A percentile compares a stretch with the other conserved stretches of the same genome.
Evolutionary conservation across 2,888 invertebrate genomes (phyloP).

Genomic region (Syritta pipiens): DNA sequence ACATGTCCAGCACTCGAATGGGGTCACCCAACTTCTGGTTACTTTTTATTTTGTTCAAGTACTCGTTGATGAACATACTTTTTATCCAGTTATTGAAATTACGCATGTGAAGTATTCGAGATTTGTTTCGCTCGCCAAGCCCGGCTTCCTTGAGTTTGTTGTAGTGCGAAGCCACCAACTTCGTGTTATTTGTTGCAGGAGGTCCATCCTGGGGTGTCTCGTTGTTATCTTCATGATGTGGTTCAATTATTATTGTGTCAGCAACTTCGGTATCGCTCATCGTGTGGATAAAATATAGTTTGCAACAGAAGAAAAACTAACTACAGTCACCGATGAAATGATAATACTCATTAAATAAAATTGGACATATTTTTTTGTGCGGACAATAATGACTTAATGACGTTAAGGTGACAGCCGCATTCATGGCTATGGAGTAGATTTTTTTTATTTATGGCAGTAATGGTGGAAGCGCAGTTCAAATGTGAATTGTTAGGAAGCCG

Average conservation of each 20-base stretch:
- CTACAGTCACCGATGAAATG: slow-evolving; percentile 8
- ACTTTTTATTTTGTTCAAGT: slow-evolving; percentile 84
- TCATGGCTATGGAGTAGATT: no score
- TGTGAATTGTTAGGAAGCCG: no score
- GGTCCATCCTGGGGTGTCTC: no score
- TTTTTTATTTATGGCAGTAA: no score
- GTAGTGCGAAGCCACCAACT: slow-evolving; percentile 93
- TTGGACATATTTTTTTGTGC: no score
- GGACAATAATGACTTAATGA: no score
- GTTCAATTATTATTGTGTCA: neutral
- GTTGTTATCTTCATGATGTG: neutral
- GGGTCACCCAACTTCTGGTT: slow-evolving; percentile 84
- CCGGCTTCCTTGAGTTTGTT: slow-evolving; percentile 93
- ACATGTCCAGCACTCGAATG: slow-evolving; percentile 92
- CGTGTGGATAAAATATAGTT: neutral
- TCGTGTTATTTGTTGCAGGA: slow-evolving; percentile 72
- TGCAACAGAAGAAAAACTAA: neutral
- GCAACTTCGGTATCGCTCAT: slow-evolving; percentile 36
- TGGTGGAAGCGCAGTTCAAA: no score
- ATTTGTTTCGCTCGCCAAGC: slow-evolving; percentile 88
- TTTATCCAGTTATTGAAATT: slow-evolving; percentile 99
- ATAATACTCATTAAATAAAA: no score
- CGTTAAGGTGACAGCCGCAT: no score
- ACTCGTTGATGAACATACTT: slow-evolving; percentile 94
- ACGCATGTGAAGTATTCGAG: slow-evolving; percentile 94